These are phyloP conservation scores for Calameuta pallipes DNA, from an alignment of 2,888 invertebrate genomes.

Conservation along the genomic window DNA sequence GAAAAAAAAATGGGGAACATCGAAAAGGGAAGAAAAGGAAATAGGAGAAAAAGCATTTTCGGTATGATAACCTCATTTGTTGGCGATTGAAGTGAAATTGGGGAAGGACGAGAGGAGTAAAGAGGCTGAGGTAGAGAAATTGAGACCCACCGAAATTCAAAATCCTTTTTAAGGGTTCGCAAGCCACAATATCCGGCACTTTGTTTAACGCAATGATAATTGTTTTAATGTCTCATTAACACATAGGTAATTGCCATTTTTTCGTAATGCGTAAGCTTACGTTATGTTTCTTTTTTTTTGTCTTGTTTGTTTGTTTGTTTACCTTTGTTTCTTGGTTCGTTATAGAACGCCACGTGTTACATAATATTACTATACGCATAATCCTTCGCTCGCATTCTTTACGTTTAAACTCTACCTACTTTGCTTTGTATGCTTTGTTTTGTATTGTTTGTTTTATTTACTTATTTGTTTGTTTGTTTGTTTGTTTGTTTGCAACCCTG, in stretches of 20 bases:
- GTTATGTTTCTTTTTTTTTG: conserved; percentile 7
- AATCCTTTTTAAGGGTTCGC: too few species aligned
- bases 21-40: too few species aligned
- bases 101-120: too few species aligned
- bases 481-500: conserved; percentile 52
- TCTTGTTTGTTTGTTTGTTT: too few species aligned
- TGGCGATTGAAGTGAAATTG: too few species aligned
- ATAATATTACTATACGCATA: conserved; percentile 28
- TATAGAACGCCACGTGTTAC: conserved; percentile 15
- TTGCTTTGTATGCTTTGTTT: conserved; percentile 37
- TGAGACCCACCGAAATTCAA: too few species aligned
- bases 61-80: too few species aligned
- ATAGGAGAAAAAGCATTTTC: too few species aligned
- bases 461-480: conserved; percentile 24
- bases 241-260: conserved; percentile 29
- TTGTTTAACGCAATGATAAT: conserved; percentile 27
- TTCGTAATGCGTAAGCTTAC: conserved; percentile 30
- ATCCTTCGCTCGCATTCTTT: conserved; percentile 1
- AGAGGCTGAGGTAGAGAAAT: too few species aligned
- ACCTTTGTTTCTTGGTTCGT: too few species aligned
- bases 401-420: conserved; percentile 41
- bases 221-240: conserved; percentile 28
- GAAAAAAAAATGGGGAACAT: too few species aligned
- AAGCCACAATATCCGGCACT: conserved; percentile 9
- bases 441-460: conserved; percentile 34